Evolutionary conservation across 2,113 vertebrate genomes (phyloP).

Genomic region (Pionites leucogaster): DNA sequence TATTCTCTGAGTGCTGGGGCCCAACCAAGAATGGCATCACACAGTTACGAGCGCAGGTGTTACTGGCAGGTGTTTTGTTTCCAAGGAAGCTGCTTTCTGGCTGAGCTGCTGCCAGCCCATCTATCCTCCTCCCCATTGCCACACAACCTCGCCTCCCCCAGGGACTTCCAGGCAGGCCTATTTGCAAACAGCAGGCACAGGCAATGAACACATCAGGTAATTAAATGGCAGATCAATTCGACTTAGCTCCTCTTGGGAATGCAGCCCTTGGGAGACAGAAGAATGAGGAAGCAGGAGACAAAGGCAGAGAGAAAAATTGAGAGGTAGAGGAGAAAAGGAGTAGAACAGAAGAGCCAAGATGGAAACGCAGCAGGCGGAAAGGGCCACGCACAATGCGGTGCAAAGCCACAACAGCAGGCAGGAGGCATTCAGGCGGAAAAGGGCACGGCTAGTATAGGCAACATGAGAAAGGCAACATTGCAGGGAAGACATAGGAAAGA

Average conservation of each 20-base stretch:
- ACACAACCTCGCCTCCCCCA: conserved; percentile 14
- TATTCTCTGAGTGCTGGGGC: neutral
- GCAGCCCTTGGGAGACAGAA: conserved; percentile 50
- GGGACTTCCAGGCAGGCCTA: conserved; percentile 38
- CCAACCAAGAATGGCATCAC: conserved; percentile 52
- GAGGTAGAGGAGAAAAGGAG: neutral
- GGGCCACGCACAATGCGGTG: rapidly evolving
- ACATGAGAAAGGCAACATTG: neutral
- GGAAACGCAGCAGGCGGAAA: conserved; percentile 1
- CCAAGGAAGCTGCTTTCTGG: conserved; percentile 53
- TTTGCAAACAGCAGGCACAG: conserved; percentile 56
- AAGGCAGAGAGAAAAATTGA: neutral
- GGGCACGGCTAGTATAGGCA: neutral
- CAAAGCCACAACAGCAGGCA: neutral
- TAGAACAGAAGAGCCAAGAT: neutral
- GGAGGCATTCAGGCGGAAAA: neutral
- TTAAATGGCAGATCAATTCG: conserved; percentile 72
- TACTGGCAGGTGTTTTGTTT: conserved; percentile 64
- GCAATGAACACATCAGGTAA: conserved; percentile 66
- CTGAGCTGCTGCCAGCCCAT: conserved; percentile 51
- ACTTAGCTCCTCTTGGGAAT: conserved; percentile 67
- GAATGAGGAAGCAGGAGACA: conserved; percentile 23
- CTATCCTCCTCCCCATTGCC: neutral
- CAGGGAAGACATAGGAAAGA: neutral
- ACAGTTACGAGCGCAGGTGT: conserved; percentile 57